phyloP scores from a whole-genome alignment of 2,888 invertebrate species.

The Hypselothyrea guttata region DNA sequence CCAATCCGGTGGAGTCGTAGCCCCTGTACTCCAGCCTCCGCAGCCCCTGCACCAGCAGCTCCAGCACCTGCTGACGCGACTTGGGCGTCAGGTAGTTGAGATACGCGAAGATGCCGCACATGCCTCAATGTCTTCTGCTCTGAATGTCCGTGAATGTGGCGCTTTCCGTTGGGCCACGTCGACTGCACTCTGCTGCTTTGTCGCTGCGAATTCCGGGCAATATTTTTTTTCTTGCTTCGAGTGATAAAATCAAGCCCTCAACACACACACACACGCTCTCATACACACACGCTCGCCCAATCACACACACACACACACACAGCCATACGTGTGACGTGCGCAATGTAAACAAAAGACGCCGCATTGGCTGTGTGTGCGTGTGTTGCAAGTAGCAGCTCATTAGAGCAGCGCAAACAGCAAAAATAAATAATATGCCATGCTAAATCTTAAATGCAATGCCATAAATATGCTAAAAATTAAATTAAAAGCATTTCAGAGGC shows the following conservation, averaged over 20 bases:
- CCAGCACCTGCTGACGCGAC: conserved; percentile 94
- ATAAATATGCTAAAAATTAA: too few relatives aligned
- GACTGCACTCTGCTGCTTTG: conserved; percentile 31
- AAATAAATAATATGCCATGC: too few relatives aligned
- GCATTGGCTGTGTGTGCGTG: conserved; percentile 6
- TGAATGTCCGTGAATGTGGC: too few relatives aligned
- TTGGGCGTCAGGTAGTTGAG: conserved; percentile 98
- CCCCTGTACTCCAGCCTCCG: conserved; percentile 99
- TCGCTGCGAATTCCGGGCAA: conserved; percentile 36
- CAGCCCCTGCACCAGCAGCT: conserved; percentile 95
- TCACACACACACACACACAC: conserved; percentile 7
- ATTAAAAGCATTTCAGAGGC: too few relatives aligned
- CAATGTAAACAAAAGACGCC: conserved; percentile 44
- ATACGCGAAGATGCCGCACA: conserved; percentile 99
- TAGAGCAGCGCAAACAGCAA: too few relatives aligned
- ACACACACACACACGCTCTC: conserved; percentile 1
- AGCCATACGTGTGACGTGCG: conserved; percentile 40
- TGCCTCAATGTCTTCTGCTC: conserved; percentile 12
- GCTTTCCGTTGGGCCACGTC: conserved; percentile 45
- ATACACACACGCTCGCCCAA: conserved; percentile 9
- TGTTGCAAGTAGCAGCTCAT: too few relatives aligned
- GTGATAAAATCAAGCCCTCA: conserved; percentile 34
- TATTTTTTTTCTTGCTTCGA: conserved; percentile 19
- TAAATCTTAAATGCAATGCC: too few relatives aligned
- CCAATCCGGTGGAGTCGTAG: conserved; percentile 98